Evolutionary conservation across 2,888 invertebrate species (phyloP).

Genomic region (Nemotelus pantherinus): DNA sequence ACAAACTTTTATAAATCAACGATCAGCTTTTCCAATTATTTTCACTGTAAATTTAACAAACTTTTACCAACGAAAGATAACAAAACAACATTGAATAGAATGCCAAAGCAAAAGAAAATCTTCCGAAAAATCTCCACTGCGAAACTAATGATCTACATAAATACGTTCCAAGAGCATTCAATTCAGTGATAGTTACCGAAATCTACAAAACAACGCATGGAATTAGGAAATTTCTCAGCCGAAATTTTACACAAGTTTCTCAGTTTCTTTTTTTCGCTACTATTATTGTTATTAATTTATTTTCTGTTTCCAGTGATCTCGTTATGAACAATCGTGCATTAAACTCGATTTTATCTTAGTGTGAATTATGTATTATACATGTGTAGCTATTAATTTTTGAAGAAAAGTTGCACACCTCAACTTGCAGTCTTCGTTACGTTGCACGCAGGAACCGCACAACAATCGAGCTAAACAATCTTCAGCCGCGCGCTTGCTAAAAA

Average conservation of each 20-base stretch:
- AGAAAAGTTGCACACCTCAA: constrained; percentile 14
- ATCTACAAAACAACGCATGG: no score
- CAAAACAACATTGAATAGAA: no score
- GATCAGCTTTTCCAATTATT: no score
- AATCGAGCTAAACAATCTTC: no score
- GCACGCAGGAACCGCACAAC: not conserved
- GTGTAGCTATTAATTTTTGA: no score
- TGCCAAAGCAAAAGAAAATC: no score
- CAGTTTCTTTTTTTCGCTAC: not conserved
- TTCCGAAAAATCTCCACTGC: no score
- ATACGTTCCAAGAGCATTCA: not conserved
- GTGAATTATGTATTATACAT: not conserved
- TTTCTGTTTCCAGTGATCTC: not conserved
- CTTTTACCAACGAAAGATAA: no score
- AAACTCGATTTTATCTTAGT: constrained; percentile 9
- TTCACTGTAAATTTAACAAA: no score
- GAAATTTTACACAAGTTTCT: constrained; percentile 11
- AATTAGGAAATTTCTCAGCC: not conserved
- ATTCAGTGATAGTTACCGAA: not conserved
- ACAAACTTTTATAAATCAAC: no score
- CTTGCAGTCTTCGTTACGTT: not conserved
- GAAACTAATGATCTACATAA: no score
- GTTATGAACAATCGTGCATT: not conserved
- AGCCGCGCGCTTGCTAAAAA: no score
- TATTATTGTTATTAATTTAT: not conserved